Conservation (phyloP, 2,113 vertebrate genomes). For the Ceratotherium simum region DNA sequence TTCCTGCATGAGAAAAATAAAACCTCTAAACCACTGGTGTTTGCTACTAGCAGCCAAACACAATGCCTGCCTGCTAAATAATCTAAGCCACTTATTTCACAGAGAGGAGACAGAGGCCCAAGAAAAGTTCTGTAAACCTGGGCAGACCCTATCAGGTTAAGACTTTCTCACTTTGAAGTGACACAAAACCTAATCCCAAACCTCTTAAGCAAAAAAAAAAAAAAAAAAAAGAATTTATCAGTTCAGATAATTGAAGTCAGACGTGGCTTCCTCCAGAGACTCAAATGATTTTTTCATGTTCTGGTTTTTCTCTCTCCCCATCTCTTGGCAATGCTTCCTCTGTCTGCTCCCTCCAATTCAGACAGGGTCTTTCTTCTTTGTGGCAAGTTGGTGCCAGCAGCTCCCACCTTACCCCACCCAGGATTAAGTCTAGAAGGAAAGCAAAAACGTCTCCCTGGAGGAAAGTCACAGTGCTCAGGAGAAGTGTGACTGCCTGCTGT, state of each 20-base stretch:
- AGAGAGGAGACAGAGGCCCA: slow-evolving; percentile 27
- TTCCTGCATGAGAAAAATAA: slow-evolving; percentile 46
- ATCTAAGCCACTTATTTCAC: slow-evolving; percentile 57
- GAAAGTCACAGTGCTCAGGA: not conserved
- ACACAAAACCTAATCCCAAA: not conserved
- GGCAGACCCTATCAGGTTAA: slow-evolving; percentile 22
- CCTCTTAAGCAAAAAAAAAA: not conserved
- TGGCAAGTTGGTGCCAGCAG: not conserved
- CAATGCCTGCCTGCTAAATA: slow-evolving; percentile 55
- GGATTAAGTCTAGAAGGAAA: not conserved
- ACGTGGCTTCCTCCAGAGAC: not conserved
- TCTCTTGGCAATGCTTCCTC: not conserved
- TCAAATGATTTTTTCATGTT: not conserved
- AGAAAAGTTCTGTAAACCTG: slow-evolving; percentile 13
- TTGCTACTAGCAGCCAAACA: slow-evolving; percentile 25
- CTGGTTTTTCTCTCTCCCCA: not conserved
- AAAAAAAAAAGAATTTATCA: not conserved
- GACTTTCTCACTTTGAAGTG: slow-evolving; percentile 24
- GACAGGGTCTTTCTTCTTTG: not conserved
- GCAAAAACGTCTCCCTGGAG: not conserved
- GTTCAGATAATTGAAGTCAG: slow-evolving; percentile 6
- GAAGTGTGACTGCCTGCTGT: not conserved
- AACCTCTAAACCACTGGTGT: slow-evolving; percentile 16
- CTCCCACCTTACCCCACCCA: not conserved
- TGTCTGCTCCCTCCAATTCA: not conserved